These are phyloP conservation scores for Lasioglossum vierecki DNA, from an alignment of 2,888 invertebrate genomes.

Conservation along the genomic window DNA sequence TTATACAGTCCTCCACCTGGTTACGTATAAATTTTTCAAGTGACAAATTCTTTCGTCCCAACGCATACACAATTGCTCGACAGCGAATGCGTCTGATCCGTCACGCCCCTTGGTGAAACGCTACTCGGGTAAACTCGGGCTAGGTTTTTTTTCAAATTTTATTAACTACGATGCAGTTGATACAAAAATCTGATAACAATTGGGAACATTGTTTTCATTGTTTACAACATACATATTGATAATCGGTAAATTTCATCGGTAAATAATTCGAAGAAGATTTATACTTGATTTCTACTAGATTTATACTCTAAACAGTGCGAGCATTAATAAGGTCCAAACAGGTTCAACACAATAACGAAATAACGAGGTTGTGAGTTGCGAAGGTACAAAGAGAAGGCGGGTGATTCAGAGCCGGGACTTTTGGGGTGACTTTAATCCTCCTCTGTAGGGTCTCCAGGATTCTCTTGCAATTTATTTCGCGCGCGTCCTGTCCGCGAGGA, in stretches of 20 bases:
- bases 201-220: neutral
- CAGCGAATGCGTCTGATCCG: too few relatives aligned
- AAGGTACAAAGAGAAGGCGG: neutral
- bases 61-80: too few relatives aligned
- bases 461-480: neutral
- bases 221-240: too few relatives aligned
- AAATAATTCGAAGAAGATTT: too few relatives aligned
- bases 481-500: neutral
- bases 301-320: too few relatives aligned
- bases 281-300: too few relatives aligned
- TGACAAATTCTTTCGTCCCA: too few relatives aligned
- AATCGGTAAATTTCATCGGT: too few relatives aligned
- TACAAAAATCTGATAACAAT: neutral
- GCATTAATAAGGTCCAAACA: neutral
- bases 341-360: constrained; percentile 4
- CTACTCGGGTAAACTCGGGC: too few relatives aligned
- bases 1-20: neutral
- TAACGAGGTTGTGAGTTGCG: constrained; percentile 7
- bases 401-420: constrained; percentile 10
- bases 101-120: too few relatives aligned
- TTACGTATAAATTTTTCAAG: neutral
- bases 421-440: constrained; percentile 20
- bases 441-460: neutral
- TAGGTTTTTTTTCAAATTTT: too few relatives aligned
- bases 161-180: too few relatives aligned